phyloP scores from a whole-genome alignment of 2,113 vertebrate genomes.

The Pavo muticus region DNA sequence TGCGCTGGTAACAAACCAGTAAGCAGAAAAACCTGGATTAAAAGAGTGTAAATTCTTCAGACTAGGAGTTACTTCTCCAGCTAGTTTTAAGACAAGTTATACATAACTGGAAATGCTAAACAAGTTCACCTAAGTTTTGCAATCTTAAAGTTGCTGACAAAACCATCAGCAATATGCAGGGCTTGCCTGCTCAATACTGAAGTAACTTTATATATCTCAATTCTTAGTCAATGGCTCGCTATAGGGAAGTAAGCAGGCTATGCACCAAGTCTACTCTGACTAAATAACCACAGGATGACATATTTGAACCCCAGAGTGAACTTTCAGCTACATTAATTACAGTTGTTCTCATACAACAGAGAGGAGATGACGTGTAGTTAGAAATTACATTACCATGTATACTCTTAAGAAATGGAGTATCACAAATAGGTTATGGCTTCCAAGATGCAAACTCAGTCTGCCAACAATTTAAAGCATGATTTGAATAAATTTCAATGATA shows the following conservation, averaged over 20 bases:
- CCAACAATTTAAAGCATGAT: neutral
- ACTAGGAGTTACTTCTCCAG: neutral
- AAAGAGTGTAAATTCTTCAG: neutral
- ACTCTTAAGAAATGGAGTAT: neutral
- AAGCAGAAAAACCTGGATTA: neutral
- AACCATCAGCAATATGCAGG: neutral
- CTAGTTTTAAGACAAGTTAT: neutral
- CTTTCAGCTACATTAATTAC: neutral
- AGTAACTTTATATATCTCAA: neutral
- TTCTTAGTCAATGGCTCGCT: neutral
- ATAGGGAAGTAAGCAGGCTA: neutral
- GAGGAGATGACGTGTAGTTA: neutral
- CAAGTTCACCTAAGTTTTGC: accelerated
- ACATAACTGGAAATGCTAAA: neutral
- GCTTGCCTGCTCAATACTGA: neutral
- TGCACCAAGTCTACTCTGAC: neutral
- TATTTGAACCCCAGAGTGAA: neutral
- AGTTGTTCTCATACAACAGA: neutral
- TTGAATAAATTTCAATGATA: neutral
- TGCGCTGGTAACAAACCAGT: neutral
- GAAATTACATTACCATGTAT: neutral
- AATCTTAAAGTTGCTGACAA: neutral
- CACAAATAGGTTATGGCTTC: neutral
- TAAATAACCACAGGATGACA: neutral
- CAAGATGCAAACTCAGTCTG: neutral